A percentile compares a stretch with the other conserved stretches of the same genome.
Evolutionary conservation across 2,113 vertebrate genomes (phyloP).

Genomic region (Alethe castanea): DNA sequence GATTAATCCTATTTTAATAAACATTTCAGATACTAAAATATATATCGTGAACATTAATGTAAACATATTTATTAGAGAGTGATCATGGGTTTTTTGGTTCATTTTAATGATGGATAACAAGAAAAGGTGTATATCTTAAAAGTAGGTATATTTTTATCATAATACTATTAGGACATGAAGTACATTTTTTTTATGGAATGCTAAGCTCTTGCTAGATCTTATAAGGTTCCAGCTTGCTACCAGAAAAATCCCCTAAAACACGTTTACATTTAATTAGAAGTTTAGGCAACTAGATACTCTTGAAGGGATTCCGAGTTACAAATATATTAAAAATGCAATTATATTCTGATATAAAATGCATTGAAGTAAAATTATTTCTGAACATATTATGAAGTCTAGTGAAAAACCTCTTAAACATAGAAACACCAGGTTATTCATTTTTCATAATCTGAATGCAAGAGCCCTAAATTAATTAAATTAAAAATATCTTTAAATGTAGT

Average conservation of each 20-base stretch:
- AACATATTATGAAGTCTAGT: background rate
- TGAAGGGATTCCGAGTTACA: background rate
- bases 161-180: background rate
- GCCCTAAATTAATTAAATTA: background rate
- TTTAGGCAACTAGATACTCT: background rate
- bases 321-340: background rate
- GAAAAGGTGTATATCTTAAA: background rate
- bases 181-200: background rate
- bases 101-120: background rate
- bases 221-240: background rate
- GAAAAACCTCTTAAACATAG: background rate
- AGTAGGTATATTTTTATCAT: background rate
- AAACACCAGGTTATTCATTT: background rate
- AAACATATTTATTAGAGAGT: background rate
- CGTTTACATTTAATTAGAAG: background rate
- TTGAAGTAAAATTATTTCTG: background rate
- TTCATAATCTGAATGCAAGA: background rate
- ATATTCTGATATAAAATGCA: background rate
- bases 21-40: background rate
- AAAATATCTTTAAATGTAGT: background rate
- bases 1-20: background rate
- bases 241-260: background rate
- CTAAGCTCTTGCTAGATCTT: background rate
- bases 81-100: fast-evolving
- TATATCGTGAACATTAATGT: background rate